A percentile compares a stretch with the other conserved stretches of the same genome.
These are phyloP conservation scores for Dipodomys ordii DNA, from an alignment of 2,113 vertebrate species.

Conservation along the genomic window DNA sequence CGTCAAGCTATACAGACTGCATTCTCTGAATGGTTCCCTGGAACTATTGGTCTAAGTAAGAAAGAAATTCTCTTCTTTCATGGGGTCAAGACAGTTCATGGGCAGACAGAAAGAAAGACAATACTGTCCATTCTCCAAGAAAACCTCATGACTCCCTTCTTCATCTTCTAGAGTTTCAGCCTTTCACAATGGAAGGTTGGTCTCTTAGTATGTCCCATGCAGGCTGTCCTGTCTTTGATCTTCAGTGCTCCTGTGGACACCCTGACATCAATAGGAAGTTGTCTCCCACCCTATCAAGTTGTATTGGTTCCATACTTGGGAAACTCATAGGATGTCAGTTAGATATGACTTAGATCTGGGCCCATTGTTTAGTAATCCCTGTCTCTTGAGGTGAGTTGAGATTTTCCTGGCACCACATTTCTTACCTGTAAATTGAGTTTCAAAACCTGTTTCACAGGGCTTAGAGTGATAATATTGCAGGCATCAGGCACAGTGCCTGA, in stretches of 20 bases:
- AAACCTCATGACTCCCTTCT: neutral
- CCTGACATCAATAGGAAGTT: constrained; percentile 24
- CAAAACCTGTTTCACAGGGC: constrained; percentile 4
- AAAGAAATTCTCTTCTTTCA: neutral
- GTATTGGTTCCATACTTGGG: neutral
- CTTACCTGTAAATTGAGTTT: neutral
- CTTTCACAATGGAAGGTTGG: neutral
- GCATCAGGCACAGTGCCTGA: neutral
- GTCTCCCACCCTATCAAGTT: neutral
- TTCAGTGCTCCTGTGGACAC: neutral
- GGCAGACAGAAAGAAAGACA: neutral
- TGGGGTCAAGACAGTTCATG: no score
- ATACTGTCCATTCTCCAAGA: neutral
- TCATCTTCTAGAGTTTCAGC: neutral
- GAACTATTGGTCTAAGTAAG: constrained; percentile 4
- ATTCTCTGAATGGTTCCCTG: neutral
- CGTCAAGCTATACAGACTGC: neutral
- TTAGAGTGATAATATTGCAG: neutral
- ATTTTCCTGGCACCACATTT: neutral
- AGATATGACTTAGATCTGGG: neutral
- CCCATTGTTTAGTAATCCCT: neutral
- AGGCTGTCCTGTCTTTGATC: neutral
- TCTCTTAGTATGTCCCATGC: neutral
- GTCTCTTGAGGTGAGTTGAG: neutral
- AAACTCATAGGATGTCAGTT: neutral